These are phyloP conservation scores for Hypena proboscidalis DNA, from an alignment of 2,888 invertebrate species.

Conservation along the genomic window DNA sequence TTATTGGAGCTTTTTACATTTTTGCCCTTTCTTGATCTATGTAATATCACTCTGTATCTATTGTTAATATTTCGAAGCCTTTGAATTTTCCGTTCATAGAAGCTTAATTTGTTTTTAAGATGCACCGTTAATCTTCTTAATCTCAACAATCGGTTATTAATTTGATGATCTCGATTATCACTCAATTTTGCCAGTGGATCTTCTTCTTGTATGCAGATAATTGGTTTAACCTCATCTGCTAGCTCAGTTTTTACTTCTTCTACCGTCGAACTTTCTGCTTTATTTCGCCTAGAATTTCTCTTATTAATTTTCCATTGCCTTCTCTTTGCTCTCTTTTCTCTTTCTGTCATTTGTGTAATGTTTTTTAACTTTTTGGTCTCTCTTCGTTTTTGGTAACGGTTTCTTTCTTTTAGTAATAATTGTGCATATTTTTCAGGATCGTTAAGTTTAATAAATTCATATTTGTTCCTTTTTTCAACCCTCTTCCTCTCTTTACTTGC, in stretches of 20 bases:
- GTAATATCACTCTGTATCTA: slow-evolving; percentile 2
- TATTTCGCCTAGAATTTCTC: no score
- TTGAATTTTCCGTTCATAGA: slow-evolving; percentile 6
- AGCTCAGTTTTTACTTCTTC: slow-evolving; percentile 6
- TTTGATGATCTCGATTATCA: not conserved
- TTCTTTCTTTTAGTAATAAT: slow-evolving; percentile 7
- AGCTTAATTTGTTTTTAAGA: slow-evolving; percentile 5
- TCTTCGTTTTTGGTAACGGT: slow-evolving; percentile 2
- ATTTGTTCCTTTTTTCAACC: not conserved
- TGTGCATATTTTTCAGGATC: slow-evolving; percentile 7
- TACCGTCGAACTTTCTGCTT: no score
- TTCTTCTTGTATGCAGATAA: slow-evolving; percentile 1
- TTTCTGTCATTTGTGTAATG: slow-evolving; percentile 4
- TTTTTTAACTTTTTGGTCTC: slow-evolving; percentile 1
- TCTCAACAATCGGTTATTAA: not conserved
- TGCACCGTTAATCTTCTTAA: not conserved
- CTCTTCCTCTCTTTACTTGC: not conserved
- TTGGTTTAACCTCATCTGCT: slow-evolving; percentile 2
- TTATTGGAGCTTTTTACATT: not conserved
- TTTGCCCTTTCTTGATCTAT: not conserved
- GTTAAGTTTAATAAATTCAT: slow-evolving; percentile 1
- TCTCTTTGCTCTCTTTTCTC: slow-evolving; percentile 8
- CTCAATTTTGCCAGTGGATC: not conserved
- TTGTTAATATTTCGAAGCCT: slow-evolving; percentile 7
- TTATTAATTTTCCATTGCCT: slow-evolving; percentile 10